Base-by-base conservation (phyloP, 2,797 vertebrate species). In the Cheirogaleus major region DNA sequence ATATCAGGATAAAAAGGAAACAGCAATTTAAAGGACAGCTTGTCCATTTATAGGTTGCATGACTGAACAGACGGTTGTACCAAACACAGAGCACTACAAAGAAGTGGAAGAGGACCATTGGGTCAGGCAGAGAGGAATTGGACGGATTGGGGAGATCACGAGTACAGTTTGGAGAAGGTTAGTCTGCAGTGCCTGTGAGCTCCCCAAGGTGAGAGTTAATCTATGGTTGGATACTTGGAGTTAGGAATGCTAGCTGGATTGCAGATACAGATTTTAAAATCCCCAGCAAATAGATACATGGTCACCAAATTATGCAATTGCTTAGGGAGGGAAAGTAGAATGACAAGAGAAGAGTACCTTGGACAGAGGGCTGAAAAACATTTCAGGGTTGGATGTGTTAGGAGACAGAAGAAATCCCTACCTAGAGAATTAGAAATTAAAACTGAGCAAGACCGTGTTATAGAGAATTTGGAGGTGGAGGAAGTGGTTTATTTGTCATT, bases 401-500 rank as follows among this genome's bases (percentile, higher is more conserved):
- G 35, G 32, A 70, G 70, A 65, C 4, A 27, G 27, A 50, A 35
- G 23, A 41, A 20, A 88, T 69, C 70, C 10, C 35, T 10, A 27
- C 13, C 32, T 14, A 32, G 22, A 79, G 57, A 85, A 10, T 45
- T 38, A 80, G 43, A 50, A 94, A 73, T 92, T 89, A 67, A 79
- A 93, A 88, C 55, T 14, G 45, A 89, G 30, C 52, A 59, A 17
- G 69, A 89, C 18, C n/a, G 15, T 9, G 32, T 13, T n/a, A 14
- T 6, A 35, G 59, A 59, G 20, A 32, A 41, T 67, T 93, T 67
- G 50, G 55, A 88, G 27, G 59, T 52, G 27, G 35, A 90, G 48
- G 48, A 91, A 72, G 45, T 67, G 72, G 27, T 90, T 95, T 63
- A 61, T 48, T 32, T 61, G 61, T 69, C 52, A 73, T 75, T 94